These are phyloP conservation scores for Chaetops frenatus DNA, from an alignment of 2,113 vertebrate species.

Conservation along the genomic window DNA sequence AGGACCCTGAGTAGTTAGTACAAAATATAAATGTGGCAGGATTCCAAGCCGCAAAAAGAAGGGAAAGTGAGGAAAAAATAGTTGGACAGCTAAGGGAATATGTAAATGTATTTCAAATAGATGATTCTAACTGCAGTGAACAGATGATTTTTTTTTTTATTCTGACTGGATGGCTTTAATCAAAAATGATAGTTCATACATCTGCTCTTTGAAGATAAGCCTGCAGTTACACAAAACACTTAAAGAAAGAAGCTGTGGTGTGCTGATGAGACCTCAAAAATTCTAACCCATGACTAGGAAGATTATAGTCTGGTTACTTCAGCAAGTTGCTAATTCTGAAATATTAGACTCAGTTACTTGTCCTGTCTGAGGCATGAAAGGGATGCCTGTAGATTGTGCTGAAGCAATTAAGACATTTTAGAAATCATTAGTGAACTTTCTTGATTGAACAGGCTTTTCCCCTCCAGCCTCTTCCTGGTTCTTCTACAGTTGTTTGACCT, in stretches of 20 bases:
- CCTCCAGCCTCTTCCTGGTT: not conserved
- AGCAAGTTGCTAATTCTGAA: constrained; percentile 61
- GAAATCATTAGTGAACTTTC: constrained; percentile 17
- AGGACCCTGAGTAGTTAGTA: constrained; percentile 54
- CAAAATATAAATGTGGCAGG: constrained; percentile 39
- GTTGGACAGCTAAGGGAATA: constrained; percentile 40
- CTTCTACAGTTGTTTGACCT: not conserved
- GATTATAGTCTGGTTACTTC: constrained; percentile 64
- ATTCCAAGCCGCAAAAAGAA: constrained; percentile 24
- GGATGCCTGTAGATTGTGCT: not conserved
- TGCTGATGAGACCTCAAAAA: constrained; percentile 42
- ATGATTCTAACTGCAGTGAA: constrained; percentile 34
- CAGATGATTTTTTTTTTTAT: constrained; percentile 41
- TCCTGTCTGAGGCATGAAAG: constrained; percentile 37
- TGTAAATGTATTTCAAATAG: constrained; percentile 61
- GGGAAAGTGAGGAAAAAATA: not conserved
- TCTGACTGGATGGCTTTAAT: constrained; percentile 65
- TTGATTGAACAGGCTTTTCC: constrained; percentile 17
- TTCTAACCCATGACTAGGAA: constrained; percentile 63
- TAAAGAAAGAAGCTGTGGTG: constrained; percentile 42
- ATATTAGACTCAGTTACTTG: constrained; percentile 43
- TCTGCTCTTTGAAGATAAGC: constrained; percentile 76
- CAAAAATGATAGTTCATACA: constrained; percentile 69
- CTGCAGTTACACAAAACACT: constrained; percentile 50
- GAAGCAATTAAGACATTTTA: constrained; percentile 50